These are phyloP conservation scores for Catharus fuscescens DNA, from an alignment of 2,113 vertebrate species.

Conservation along the genomic window DNA sequence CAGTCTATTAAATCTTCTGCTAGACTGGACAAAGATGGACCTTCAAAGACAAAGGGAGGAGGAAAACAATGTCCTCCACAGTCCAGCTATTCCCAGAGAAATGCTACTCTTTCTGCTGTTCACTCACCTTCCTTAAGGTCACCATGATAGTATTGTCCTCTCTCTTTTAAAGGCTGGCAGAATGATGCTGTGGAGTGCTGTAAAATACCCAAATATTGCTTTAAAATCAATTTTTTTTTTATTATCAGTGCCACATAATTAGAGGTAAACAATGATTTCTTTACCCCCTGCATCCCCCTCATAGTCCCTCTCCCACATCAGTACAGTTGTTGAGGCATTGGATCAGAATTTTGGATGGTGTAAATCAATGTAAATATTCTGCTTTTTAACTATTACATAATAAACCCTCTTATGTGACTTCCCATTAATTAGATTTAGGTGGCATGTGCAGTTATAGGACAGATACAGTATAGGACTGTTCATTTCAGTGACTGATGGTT, in stretches of 20 bases:
- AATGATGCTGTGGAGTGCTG: background rate
- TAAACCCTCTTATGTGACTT: background rate
- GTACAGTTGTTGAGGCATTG: background rate
- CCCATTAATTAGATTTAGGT: background rate
- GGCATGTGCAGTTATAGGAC: background rate
- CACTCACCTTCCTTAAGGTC: background rate
- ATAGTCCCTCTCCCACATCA: fast-evolving
- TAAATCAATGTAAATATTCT: background rate
- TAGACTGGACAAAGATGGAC: background rate
- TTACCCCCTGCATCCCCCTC: fast-evolving
- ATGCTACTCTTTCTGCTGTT: background rate
- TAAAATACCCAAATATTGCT: background rate
- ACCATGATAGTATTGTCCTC: background rate
- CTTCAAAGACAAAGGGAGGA: background rate
- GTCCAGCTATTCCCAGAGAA: background rate
- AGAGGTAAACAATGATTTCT: background rate
- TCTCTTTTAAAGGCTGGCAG: background rate
- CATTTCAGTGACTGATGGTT: background rate
- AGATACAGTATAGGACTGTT: background rate
- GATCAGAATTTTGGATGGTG: background rate
- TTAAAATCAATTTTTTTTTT: background rate
- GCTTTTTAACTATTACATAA: background rate
- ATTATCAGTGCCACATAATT: background rate
- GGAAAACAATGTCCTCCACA: background rate
- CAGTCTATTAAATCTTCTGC: background rate